A percentile compares a stretch with the other conserved stretches of the same genome.
These are phyloP conservation scores for Agonum fuliginosum DNA, from an alignment of 2,888 invertebrate genomes.

Conservation along the genomic window DNA sequence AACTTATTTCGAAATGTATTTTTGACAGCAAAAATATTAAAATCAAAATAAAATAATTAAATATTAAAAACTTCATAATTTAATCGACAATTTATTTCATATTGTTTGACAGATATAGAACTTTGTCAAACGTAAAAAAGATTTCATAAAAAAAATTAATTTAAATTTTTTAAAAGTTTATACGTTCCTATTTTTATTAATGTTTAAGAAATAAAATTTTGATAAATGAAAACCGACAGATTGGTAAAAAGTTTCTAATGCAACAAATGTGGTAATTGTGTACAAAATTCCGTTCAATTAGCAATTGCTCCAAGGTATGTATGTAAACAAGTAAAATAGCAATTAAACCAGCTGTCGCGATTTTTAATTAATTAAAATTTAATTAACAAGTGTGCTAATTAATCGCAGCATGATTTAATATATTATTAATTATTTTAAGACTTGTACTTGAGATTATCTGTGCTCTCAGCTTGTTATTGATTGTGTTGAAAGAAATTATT, in stretches of 20 bases:
- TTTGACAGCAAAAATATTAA: no score
- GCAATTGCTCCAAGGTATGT: background rate
- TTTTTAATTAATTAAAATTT: conserved; percentile 51
- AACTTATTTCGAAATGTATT: no score
- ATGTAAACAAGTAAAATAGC: conserved; percentile 29
- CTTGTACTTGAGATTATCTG: conserved; percentile 2
- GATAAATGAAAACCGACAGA: no score
- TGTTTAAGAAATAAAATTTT: no score
- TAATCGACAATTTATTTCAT: background rate
- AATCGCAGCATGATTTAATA: conserved; percentile 40
- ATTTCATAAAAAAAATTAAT: no score
- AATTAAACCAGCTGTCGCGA: conserved; percentile 18
- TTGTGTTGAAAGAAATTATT: background rate
- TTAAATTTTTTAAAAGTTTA: no score
- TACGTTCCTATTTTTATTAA: no score
- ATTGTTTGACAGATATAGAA: no score
- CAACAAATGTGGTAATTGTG: background rate
- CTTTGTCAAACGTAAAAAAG: no score
- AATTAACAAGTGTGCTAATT: conserved; percentile 48
- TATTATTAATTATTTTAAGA: conserved; percentile 37
- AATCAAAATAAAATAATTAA: no score
- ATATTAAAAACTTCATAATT: no score
- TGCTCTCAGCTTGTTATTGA: background rate
- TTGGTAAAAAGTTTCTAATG: background rate
- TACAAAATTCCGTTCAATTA: background rate